phyloP scores from a whole-genome alignment of 2,888 invertebrate species.

The Gortyna flavago region DNA sequence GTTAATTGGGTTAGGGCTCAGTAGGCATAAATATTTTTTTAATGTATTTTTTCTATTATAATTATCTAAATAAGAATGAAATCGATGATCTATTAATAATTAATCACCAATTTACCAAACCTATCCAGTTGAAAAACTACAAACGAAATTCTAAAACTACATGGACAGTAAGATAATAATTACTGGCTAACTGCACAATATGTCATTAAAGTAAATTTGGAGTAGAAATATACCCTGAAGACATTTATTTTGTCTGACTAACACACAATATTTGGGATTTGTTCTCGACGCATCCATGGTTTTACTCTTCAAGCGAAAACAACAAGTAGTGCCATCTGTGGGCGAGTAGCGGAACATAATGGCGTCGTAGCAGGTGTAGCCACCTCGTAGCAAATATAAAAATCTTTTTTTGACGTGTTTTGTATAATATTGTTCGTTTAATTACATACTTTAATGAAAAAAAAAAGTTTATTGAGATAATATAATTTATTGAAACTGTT shows the following conservation, averaged over 20 bases:
- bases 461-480: neutral
- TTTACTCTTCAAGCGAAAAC: neutral
- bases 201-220: neutral
- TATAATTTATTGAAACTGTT: neutral
- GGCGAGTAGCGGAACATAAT: slow-evolving; percentile 75
- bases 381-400: slow-evolving; percentile 1
- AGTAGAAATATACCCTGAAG: neutral
- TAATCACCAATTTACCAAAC: neutral
- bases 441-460: neutral
- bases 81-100: neutral
- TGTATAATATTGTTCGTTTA: neutral
- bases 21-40: neutral
- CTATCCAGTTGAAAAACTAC: neutral
- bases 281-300: slow-evolving; percentile 31
- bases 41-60: neutral
- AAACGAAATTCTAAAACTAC: neutral
- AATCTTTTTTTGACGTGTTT: neutral
- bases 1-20: neutral
- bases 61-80: neutral
- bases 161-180: neutral
- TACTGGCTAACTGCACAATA: neutral
- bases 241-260: slow-evolving; percentile 3
- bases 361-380: slow-evolving; percentile 15
- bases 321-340: slow-evolving; percentile 79
- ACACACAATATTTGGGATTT: slow-evolving; percentile 10